phyloP scores from a whole-genome alignment of 2,113 vertebrate genomes.

The Genyomyrus donnyi region DNA sequence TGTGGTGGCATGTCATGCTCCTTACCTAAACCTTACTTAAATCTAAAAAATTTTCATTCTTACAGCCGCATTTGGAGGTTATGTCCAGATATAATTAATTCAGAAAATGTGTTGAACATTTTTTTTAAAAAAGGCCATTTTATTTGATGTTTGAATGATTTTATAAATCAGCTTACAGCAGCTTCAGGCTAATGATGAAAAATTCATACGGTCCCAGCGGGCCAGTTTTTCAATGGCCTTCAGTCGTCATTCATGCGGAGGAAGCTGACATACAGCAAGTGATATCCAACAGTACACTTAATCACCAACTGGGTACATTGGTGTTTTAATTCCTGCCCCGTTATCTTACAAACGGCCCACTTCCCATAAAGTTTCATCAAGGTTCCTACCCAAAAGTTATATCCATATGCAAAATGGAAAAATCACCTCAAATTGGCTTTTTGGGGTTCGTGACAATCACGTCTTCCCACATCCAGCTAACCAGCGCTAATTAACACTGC shows the following conservation, averaged over 20 bases:
- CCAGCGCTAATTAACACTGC: not conserved
- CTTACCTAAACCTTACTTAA: too few species aligned
- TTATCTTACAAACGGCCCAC: not conserved
- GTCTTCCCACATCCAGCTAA: not conserved
- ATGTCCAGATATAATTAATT: not conserved
- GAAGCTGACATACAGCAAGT: not conserved
- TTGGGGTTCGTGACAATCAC: not conserved
- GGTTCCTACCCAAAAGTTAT: not conserved
- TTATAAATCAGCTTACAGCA: not conserved
- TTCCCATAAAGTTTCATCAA: not conserved
- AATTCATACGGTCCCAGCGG: not conserved
- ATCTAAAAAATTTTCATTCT: not conserved
- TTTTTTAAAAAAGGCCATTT: not conserved
- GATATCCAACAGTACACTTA: not conserved
- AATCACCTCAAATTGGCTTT: not conserved
- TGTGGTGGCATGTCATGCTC: too few species aligned
- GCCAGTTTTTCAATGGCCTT: not conserved
- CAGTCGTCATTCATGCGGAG: not conserved
- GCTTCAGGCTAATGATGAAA: not conserved
- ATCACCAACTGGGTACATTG: not conserved
- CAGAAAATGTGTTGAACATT: not conserved
- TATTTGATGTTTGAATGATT: not conserved
- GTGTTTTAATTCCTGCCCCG: not conserved
- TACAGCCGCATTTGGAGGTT: not conserved
- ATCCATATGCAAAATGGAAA: not conserved